Conservation (phyloP, 2,888 invertebrate species). For the Brenthis daphne region DNA sequence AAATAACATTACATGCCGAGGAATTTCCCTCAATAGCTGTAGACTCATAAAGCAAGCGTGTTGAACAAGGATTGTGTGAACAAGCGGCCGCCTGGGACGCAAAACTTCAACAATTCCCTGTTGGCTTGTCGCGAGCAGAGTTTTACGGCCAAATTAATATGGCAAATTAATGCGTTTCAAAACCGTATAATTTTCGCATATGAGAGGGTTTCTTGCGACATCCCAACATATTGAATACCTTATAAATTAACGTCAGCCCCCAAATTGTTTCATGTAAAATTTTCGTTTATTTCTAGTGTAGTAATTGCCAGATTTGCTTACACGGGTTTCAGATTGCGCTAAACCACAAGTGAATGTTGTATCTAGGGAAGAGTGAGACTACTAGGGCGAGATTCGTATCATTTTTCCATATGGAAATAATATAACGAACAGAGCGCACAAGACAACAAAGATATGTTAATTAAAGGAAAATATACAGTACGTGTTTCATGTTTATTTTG, state of each 20-base stretch:
- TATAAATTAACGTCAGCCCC: conserved; percentile 24
- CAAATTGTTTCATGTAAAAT: conserved; percentile 25
- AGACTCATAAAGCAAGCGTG: conserved; percentile 62
- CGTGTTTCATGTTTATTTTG: conserved; percentile 71
- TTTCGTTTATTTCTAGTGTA: conserved; percentile 1
- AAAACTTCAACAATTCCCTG: conserved; percentile 75
- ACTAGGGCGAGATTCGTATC: conserved; percentile 66
- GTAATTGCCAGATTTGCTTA: conserved; percentile 26
- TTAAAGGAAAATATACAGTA: conserved; percentile 78
- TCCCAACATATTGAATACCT: conserved; percentile 46
- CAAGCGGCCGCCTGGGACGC: conserved; percentile 76
- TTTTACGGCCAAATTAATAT: conserved; percentile 83
- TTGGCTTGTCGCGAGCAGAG: conserved; percentile 78
- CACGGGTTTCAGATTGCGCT: conserved; percentile 12
- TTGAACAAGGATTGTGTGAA: conserved; percentile 73
- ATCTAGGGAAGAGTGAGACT: conserved; percentile 42
- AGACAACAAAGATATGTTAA: conserved; percentile 81
- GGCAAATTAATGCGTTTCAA: conserved; percentile 81
- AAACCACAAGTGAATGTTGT: conserved; percentile 8
- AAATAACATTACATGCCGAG: conserved; percentile 64
- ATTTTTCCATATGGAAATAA: conserved; percentile 82
- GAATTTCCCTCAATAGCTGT: conserved; percentile 67
- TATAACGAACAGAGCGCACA: conserved; percentile 70
- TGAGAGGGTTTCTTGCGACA: conserved; percentile 74
- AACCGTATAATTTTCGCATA: conserved; percentile 79